Evolutionary conservation across 2,797 vertebrate species (phyloP).

Genomic region (Scolopax bukidnonensis): DNA sequence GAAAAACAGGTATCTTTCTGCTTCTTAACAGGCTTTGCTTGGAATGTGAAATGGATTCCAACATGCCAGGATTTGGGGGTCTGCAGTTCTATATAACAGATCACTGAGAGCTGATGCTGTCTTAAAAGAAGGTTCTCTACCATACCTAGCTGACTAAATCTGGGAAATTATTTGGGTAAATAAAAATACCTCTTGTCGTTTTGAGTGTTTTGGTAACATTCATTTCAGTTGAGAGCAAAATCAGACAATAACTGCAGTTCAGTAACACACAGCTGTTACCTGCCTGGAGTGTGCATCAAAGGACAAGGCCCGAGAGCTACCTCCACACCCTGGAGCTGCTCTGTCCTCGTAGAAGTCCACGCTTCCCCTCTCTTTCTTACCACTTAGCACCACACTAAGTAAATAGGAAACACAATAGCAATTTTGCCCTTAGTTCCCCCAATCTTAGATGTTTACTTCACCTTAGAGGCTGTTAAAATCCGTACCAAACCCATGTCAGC

Average conservation of each 20-base stretch:
- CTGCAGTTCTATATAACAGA: neutral
- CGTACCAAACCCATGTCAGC: neutral
- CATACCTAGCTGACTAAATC: neutral
- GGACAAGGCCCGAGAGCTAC: fast-evolving
- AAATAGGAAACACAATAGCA: neutral
- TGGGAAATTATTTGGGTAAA: neutral
- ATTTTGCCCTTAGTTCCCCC: neutral
- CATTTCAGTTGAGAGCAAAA: neutral
- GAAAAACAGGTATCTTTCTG: neutral
- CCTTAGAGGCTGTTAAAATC: neutral
- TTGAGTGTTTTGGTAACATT: neutral
- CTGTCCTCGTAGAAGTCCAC: fast-evolving
- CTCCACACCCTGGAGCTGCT: fast-evolving
- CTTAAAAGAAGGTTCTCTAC: neutral
- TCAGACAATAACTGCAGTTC: neutral
- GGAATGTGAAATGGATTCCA: neutral
- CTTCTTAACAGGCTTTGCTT: neutral
- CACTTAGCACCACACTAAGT: neutral
- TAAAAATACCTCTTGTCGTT: neutral
- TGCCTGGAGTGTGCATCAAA: fast-evolving
- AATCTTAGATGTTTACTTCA: neutral
- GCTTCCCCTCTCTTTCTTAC: neutral
- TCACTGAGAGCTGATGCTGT: neutral
- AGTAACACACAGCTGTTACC: fast-evolving
- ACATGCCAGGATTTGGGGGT: fast-evolving